Evolutionary conservation across 2,888 invertebrate genomes (phyloP), one percentile per base, ranked within the genome.

Genomic region (Caenorhabditis angaria): DNA sequence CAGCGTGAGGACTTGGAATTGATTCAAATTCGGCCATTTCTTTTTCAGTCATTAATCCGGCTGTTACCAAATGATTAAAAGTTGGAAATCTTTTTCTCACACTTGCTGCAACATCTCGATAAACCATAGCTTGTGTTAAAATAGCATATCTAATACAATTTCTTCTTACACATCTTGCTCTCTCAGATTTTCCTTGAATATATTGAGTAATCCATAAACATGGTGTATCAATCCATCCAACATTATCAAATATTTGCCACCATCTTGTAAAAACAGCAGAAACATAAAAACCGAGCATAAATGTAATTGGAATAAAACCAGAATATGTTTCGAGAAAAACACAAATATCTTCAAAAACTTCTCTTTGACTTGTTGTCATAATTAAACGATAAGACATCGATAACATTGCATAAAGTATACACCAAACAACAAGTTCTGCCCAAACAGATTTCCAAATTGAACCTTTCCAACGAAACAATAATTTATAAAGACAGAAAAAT

Each of bases 181-280:
- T 55, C 22, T 82, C 83, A 29, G 76, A 72, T 12, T 65, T 68
- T 1, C 86, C 85, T 28, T 71, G 72, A 27, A 85, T 78, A 56
- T 78, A 76, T 2, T 78, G 75, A 20, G 83, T 69, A 29, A 86
- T 81, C 65, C 83, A 75, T 6, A 86, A 69, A 20, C 81, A 82
- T 24, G 85, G 84, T 12, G 83, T 82, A 69, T 86, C 86, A 48
- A 86, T 83, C 86, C 86, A 86, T 51, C 86, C 86, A 24, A 86
- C 75, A 62, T 86, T 86, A 48, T 80, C 80, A 70, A 86, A 85
- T 24, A 85, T 81, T 18, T 79, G 74, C 76, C 77, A 76, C 82
- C 82, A 82, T 1, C 82, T 63, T 1, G 68, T 77, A 65, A 83
- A 86, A 5, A 86, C 85, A 2, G 83, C 79, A 3, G 83, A 81